Conservation (phyloP, 2,797 vertebrate genomes). For the Pangasius mekongensis region DNA sequence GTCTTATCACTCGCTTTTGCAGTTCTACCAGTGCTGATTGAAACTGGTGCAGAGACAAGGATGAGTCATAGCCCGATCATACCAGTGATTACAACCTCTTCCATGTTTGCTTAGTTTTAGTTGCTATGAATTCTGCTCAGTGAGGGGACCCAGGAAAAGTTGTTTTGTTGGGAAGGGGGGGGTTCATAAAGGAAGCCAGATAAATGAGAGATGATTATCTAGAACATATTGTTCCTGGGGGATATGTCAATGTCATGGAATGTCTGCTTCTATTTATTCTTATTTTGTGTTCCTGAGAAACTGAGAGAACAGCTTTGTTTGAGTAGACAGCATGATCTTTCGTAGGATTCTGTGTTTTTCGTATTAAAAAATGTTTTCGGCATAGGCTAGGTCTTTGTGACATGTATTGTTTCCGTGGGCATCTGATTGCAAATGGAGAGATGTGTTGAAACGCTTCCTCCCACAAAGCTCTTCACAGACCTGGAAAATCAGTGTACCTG, state of each 20-base stretch:
- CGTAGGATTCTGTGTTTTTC: not conserved
- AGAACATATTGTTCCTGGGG: not conserved
- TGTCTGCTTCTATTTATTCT: conserved; percentile 33
- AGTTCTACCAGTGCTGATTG: not conserved
- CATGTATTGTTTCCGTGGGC: conserved; percentile 10
- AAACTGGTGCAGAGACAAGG: conserved; percentile 15
- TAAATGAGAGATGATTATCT: not conserved
- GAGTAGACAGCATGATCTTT: not conserved
- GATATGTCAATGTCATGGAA: not conserved
- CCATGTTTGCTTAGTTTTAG: conserved; percentile 15
- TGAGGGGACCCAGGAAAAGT: not conserved
- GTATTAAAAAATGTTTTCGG: not conserved
- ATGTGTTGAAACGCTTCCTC: not conserved
- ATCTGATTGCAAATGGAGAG: conserved; percentile 5
- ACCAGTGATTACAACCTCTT: conserved; percentile 21
- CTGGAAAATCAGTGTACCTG: not conserved
- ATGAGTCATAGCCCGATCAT: conserved; percentile 30
- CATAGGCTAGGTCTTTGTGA: not conserved
- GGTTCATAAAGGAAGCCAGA: not conserved
- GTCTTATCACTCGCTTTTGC: not conserved
- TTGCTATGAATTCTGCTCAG: conserved; percentile 22
- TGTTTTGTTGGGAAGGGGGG: no score
- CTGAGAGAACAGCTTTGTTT: conserved; percentile 4
- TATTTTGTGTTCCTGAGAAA: conserved; percentile 36
- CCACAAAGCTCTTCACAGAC: not conserved